These are phyloP conservation scores for Dissostichus mawsoni DNA, from an alignment of 2,113 vertebrate species.

Conservation along the genomic window DNA sequence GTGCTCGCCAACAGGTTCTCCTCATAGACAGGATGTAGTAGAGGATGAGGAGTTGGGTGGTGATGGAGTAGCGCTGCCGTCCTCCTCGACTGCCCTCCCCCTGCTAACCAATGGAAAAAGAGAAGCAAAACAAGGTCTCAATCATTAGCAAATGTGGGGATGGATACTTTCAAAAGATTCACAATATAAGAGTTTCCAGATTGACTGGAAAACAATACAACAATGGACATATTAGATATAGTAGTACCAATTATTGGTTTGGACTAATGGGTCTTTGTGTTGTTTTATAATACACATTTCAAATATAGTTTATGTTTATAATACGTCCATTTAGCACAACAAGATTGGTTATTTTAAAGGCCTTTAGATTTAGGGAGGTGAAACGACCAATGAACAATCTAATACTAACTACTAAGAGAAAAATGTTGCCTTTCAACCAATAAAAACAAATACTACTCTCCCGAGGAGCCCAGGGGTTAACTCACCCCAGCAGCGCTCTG, in stretches of 20 bases:
- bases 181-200: neutral
- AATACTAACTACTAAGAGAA: no score
- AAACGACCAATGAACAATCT: neutral
- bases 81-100: constrained; percentile 84
- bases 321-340: no score
- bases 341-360: no score
- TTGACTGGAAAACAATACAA: neutral
- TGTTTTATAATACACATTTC: no score
- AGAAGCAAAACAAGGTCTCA: constrained; percentile 6
- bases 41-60: constrained; percentile 94
- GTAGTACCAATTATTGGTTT: no score
- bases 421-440: neutral
- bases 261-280: no score
- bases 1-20: constrained; percentile 96
- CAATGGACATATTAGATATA: no score
- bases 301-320: no score
- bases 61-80: constrained; percentile 90
- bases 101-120: constrained; percentile 69
- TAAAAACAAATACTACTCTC: no score
- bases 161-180: neutral
- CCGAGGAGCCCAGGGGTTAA: neutral
- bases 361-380: no score
- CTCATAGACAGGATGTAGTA: constrained; percentile 98
- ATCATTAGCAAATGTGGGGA: neutral
- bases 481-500: constrained; percentile 89